Percentiles rank a stretch among this genome's conserved stretches.
Conservation (phyloP, 1,140 invertebrate genomes). For the Aphaenogaster rudis region DNA sequence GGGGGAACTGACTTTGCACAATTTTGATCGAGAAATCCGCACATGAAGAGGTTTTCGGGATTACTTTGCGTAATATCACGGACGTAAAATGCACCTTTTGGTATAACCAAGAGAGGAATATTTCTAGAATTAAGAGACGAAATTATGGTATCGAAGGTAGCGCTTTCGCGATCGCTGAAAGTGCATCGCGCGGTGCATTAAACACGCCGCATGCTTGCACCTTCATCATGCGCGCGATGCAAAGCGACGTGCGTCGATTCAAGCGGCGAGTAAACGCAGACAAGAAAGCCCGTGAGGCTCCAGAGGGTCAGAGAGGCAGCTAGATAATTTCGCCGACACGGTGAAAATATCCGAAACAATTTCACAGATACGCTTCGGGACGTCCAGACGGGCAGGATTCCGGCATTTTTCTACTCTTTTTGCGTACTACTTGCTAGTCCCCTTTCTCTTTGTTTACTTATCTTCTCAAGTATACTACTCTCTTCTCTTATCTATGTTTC, state of each 20-base stretch:
- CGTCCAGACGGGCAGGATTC: not conserved
- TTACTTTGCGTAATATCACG: not conserved
- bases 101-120: not conserved
- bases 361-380: conserved; percentile 22
- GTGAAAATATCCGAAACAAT: conserved; percentile 45
- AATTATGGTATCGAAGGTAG: conserved; percentile 11
- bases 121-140: conserved; percentile 34
- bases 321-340: conserved; percentile 39
- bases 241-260: conserved; percentile 1
- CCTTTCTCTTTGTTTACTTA: not conserved
- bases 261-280: not conserved
- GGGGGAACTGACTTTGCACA: not conserved
- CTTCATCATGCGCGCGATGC: conserved; percentile 34
- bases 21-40: not conserved
- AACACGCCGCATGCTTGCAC: conserved; percentile 20
- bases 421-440: not conserved
- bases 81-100: not conserved
- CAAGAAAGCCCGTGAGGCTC: not conserved
- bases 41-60: not conserved
- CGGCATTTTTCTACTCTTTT: not conserved
- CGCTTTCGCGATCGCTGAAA: not conserved
- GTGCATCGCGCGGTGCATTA: conserved; percentile 13
- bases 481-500: not conserved
- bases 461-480: not conserved
- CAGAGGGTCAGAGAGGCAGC: too few relatives aligned